Evolutionary conservation across 2,797 vertebrate species (phyloP).

Genomic region (Mastacembelus armatus): DNA sequence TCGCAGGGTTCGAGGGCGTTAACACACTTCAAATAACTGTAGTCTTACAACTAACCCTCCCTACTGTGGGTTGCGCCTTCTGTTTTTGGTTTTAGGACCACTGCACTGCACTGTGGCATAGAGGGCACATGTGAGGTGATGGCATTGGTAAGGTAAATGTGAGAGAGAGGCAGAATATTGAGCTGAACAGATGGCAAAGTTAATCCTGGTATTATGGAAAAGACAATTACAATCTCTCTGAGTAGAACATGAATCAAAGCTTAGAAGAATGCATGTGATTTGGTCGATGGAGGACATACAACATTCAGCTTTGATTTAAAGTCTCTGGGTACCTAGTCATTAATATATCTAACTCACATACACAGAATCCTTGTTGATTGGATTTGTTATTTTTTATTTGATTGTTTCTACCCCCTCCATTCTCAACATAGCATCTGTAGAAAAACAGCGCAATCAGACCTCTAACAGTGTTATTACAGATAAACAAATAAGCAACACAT

Average conservation of each 20-base stretch:
- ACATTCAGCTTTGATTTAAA: not conserved
- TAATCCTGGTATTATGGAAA: constrained; percentile 64
- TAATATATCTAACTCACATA: not conserved
- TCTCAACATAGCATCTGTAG: constrained; percentile 14
- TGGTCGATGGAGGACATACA: not conserved
- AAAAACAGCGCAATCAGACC: constrained; percentile 18
- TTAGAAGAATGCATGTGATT: constrained; percentile 31
- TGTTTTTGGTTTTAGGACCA: no score
- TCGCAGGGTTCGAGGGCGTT: constrained; percentile 50
- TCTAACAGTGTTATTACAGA: not conserved
- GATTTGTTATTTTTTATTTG: constrained; percentile 11
- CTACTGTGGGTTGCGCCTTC: constrained; percentile 2
- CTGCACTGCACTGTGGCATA: not conserved
- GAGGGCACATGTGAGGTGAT: not conserved
- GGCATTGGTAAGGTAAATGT: constrained; percentile 4
- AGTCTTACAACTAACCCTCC: constrained; percentile 23
- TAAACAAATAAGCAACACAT: constrained; percentile 22
- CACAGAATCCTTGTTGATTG: constrained; percentile 1
- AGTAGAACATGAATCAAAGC: constrained; percentile 53
- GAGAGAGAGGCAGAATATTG: constrained; percentile 10
- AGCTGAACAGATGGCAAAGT: constrained; percentile 66
- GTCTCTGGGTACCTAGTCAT: not conserved
- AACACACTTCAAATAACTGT: constrained; percentile 64
- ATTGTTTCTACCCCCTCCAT: constrained; percentile 4
- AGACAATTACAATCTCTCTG: constrained; percentile 47